Evolutionary conservation across 1,140 invertebrate species (phyloP).

Genomic region (Phenacoccus solenopsis): DNA sequence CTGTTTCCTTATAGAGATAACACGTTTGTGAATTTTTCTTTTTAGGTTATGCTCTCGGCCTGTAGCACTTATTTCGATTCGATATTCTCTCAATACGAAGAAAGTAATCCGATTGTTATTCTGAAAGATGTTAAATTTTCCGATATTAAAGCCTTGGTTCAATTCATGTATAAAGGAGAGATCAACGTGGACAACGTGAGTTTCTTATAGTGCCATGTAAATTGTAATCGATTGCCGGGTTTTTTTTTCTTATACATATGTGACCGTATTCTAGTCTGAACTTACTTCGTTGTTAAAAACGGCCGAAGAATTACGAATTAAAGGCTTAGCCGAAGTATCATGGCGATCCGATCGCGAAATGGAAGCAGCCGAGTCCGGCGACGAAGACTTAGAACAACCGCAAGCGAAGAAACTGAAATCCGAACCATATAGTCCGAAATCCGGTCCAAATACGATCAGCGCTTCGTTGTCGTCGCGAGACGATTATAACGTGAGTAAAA

Average conservation of each 20-base stretch:
- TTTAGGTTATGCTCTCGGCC: constrained; percentile 51
- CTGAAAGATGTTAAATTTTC: constrained; percentile 72
- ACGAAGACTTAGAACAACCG: constrained; percentile 33
- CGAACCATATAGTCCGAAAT: constrained; percentile 31
- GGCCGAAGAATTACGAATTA: constrained; percentile 79
- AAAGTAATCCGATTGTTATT: constrained; percentile 71
- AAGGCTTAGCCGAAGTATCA: constrained; percentile 77
- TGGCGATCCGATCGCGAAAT: constrained; percentile 40
- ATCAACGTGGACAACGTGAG: constrained; percentile 86
- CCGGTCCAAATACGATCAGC: constrained; percentile 33
- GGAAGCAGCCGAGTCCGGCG: constrained; percentile 28
- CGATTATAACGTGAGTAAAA: constrained; percentile 22
- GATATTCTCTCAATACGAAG: constrained; percentile 76
- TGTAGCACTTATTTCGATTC: constrained; percentile 82
- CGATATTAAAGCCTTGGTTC: constrained; percentile 72
- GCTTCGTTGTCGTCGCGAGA: constrained; percentile 31
- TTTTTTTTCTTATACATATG: too few relatives aligned
- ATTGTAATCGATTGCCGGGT: too few relatives aligned
- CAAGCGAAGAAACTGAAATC: constrained; percentile 30
- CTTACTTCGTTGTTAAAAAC: constrained; percentile 75
- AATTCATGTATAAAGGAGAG: constrained; percentile 93
- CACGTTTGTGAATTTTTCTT: constrained; percentile 26
- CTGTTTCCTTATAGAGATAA: not conserved
- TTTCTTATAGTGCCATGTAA: too few relatives aligned
- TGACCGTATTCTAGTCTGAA: constrained; percentile 54